Evolutionary conservation across 2,888 invertebrate genomes (phyloP).

Genomic region (Empis livida): DNA sequence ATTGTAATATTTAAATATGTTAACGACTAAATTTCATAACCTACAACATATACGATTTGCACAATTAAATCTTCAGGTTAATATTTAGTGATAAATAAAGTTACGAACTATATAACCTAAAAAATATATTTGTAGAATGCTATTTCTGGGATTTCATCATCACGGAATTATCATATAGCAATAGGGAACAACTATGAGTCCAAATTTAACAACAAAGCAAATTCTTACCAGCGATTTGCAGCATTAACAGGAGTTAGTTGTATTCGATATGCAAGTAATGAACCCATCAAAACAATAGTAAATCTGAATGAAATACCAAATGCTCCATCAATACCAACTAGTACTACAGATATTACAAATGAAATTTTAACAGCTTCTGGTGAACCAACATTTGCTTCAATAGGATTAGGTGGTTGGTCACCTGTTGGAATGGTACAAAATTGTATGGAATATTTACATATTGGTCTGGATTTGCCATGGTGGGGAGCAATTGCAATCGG

Average conservation of each 20-base stretch:
- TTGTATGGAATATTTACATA: constrained; percentile 70
- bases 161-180: neutral
- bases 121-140: no score
- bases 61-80: no score
- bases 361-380: constrained; percentile 32
- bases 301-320: constrained; percentile 25
- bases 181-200: neutral
- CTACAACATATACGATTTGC: no score
- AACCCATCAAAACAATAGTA: constrained; percentile 14
- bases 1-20: no score
- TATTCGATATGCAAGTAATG: constrained; percentile 23
- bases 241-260: constrained; percentile 1
- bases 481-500: constrained; percentile 76
- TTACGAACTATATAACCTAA: no score
- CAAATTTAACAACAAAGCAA: neutral
- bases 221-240: neutral
- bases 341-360: constrained; percentile 8
- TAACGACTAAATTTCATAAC: no score
- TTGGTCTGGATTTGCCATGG: constrained; percentile 78
- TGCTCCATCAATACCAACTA: constrained; percentile 15
- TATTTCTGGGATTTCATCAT: neutral
- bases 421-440: constrained; percentile 75
- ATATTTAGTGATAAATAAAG: no score
- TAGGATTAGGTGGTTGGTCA: constrained; percentile 72
- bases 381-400: constrained; percentile 64